Base-by-base conservation (phyloP, 2,113 vertebrate species). In the Phyllostomus discolor region DNA sequence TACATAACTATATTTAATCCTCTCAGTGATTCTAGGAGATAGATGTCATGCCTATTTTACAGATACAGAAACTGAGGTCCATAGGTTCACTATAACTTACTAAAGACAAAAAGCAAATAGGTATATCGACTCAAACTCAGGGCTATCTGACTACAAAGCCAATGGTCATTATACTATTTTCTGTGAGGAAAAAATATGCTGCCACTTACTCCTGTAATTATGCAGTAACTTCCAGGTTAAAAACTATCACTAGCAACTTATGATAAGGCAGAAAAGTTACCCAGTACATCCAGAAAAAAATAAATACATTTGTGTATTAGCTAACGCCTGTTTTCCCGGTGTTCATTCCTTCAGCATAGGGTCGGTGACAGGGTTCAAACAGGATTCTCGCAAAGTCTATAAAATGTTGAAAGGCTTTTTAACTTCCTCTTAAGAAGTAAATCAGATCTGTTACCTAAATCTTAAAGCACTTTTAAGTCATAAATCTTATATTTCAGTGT, bases 321-420 rank as follows among this genome's bases (percentile, higher is more conserved):
- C 89, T 43, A 64, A 10, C 6, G 19, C 48, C 87, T 94, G 31
- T 88, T 90, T 84, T 81, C n/a, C 54, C 59, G 46, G 8, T 12
- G 16, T 57, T 94, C 87, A 72, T 64, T 96, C 90, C 73, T 83
- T 91, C 76, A 43, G 79, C 43, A 81, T 7, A 16, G 28, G 67
- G 78, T 84, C 16, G 92, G 5, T 11, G 75, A 93, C 75, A 85
- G 80, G 80, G 89, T 94, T 72, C 69, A 83, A 46, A 87, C 14
- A 50, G 43, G 31, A 84, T 28, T 98, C 72, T 94, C 85, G 78
- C 19, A 48, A 86, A 66, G 48, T 50, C 79, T 97, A 91, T 48
- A 96, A 96, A 97, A 97, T 4, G 11, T 69, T 94, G 75, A 94
- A 95, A 96, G 96, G 92, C 93, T 90, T 90, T 83, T 97, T 86